phyloP scores from a whole-genome alignment of 2,113 vertebrate genomes.

The Willisornis vidua region DNA sequence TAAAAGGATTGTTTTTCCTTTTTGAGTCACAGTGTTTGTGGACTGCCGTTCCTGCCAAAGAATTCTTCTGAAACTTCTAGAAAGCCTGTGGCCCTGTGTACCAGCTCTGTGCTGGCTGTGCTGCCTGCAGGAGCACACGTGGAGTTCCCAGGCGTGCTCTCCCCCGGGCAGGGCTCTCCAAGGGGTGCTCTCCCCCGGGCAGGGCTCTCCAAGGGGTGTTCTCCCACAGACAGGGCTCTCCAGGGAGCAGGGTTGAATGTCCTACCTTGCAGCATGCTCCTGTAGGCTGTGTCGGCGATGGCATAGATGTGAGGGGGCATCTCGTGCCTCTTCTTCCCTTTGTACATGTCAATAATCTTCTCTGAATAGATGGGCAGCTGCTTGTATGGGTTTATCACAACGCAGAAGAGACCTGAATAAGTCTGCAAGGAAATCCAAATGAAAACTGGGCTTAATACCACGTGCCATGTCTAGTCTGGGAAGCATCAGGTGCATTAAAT shows the following conservation, averaged over 20 bases:
- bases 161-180: neutral
- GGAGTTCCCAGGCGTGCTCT: neutral
- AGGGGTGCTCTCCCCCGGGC: too few species aligned
- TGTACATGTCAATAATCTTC: conserved; percentile 98
- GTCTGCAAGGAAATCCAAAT: conserved; percentile 75
- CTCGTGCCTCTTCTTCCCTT: conserved; percentile 97
- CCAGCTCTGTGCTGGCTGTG: neutral
- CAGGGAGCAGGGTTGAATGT: neutral
- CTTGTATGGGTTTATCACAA: conserved; percentile 96
- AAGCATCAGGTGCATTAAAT: neutral
- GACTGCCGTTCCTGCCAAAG: conserved; percentile 41
- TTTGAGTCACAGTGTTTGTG: conserved; percentile 72
- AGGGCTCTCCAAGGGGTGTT: neutral
- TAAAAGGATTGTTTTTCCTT: conserved; percentile 72
- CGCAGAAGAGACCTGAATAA: conserved; percentile 96
- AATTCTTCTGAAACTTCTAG: conserved; percentile 56
- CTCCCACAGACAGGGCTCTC: neutral
- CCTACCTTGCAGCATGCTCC: conserved; percentile 98
- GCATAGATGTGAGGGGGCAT: conserved; percentile 96
- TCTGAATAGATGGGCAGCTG: conserved; percentile 96
- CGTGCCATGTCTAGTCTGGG: rapidly evolving
- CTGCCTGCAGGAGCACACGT: neutral
- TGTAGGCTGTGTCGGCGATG: conserved; percentile 93
- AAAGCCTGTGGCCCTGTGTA: neutral
- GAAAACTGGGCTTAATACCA: neutral